Evolutionary conservation across 2,888 invertebrate genomes (phyloP).

Genomic region (Eustalomyia histrio): DNA sequence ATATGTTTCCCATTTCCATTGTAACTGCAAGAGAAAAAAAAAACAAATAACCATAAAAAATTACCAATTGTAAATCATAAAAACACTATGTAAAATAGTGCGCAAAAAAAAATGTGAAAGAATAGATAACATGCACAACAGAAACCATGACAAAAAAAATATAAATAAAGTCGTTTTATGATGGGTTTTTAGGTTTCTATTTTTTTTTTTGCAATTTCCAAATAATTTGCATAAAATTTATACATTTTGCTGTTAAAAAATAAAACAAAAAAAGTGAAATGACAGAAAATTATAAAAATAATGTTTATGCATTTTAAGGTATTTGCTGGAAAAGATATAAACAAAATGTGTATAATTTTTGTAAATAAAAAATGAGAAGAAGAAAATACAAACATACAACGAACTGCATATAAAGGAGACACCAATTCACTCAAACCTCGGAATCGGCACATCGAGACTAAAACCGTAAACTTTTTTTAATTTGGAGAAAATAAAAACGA

Average conservation of each 20-base stretch:
- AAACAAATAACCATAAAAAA: conserved; percentile 33
- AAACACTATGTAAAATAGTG: conserved; percentile 27
- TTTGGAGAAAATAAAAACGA: no score
- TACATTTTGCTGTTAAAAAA: not conserved
- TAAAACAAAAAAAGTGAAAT: conserved; percentile 9
- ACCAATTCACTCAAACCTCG: no score
- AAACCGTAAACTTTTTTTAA: no score
- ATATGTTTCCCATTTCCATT: conserved; percentile 79
- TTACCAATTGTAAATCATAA: conserved; percentile 59
- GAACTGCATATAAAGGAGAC: no score
- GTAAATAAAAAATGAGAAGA: not conserved
- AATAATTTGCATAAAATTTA: conserved; percentile 52
- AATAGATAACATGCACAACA: conserved; percentile 31
- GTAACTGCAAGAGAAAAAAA: conserved; percentile 69
- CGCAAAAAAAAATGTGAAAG: conserved; percentile 13
- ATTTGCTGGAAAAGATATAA: not conserved
- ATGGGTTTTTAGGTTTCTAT: conserved; percentile 34
- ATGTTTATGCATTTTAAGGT: conserved; percentile 7
- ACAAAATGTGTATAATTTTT: not conserved
- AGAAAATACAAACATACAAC: not conserved
- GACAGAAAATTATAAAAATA: not conserved
- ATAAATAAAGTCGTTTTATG: conserved; percentile 17
- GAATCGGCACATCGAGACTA: no score
- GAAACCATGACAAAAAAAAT: conserved; percentile 35
- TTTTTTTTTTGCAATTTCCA: conserved; percentile 35